These are phyloP conservation scores for Pipra filicauda DNA, from an alignment of 2,113 vertebrate genomes.

Conservation along the genomic window DNA sequence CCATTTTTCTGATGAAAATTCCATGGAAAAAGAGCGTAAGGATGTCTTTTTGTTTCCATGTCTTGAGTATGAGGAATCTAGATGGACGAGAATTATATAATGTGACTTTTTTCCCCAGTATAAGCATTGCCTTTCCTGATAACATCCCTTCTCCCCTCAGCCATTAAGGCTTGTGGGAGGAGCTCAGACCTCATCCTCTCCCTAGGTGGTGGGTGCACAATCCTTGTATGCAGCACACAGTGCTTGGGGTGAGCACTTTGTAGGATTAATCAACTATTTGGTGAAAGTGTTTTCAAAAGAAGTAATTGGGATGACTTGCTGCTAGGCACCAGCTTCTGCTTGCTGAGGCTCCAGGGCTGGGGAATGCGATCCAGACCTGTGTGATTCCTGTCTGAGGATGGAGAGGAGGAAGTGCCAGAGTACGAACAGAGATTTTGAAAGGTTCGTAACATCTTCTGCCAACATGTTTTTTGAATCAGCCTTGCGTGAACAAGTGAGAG, in stretches of 20 bases:
- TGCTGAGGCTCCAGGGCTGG: neutral
- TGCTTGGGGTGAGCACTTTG: neutral
- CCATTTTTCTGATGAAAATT: neutral
- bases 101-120: neutral
- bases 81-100: neutral
- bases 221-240: neutral
- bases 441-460: neutral
- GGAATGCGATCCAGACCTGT: neutral
- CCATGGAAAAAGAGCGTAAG: neutral
- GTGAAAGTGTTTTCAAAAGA: neutral
- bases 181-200: neutral
- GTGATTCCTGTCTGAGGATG: neutral
- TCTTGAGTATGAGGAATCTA: neutral
- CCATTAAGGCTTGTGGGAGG: rapidly evolving
- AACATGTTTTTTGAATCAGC: slow-evolving; percentile 22
- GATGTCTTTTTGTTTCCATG: neutral
- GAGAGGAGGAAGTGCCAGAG: neutral
- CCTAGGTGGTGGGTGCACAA: rapidly evolving
- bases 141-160: neutral
- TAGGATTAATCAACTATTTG: neutral
- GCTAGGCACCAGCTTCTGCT: neutral
- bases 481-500: neutral
- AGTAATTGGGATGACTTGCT: neutral
- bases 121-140: neutral
- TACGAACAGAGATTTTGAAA: neutral